phyloP scores from a whole-genome alignment of 2,888 invertebrate species.

The Thymelicus sylvestris region DNA sequence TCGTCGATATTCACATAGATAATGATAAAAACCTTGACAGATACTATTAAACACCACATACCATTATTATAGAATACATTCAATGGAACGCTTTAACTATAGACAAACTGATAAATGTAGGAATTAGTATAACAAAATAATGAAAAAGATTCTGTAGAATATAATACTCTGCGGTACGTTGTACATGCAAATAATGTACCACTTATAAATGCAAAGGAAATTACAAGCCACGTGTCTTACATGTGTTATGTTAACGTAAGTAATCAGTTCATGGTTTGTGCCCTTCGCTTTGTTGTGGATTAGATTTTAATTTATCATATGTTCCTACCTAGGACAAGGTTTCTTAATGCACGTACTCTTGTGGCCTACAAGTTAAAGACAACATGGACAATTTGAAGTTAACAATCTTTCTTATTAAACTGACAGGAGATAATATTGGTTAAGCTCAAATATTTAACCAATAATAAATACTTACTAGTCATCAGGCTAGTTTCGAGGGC shows the following conservation, averaged over 20 bases:
- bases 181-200: slow-evolving; percentile 17
- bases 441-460: no score
- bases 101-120: background rate
- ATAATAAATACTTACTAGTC: no score
- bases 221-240: slow-evolving; percentile 29
- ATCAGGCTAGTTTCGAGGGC: no score
- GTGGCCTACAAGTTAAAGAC: no score
- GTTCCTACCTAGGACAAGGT: slow-evolving; percentile 3
- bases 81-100: background rate
- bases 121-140: background rate
- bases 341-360: background rate
- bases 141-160: background rate
- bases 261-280: slow-evolving; percentile 36
- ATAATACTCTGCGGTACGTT: background rate
- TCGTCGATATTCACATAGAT: background rate
- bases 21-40: background rate
- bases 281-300: slow-evolving; percentile 30
- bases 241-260: slow-evolving; percentile 33
- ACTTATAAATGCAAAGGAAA: slow-evolving; percentile 23
- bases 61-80: background rate
- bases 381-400: no score
- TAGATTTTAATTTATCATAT: slow-evolving; percentile 4
- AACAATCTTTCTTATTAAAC: no score
- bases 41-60: no score
- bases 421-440: no score